phyloP scores from a whole-genome alignment of 2,797 vertebrate species.

The Xenopus petersii region DNA sequence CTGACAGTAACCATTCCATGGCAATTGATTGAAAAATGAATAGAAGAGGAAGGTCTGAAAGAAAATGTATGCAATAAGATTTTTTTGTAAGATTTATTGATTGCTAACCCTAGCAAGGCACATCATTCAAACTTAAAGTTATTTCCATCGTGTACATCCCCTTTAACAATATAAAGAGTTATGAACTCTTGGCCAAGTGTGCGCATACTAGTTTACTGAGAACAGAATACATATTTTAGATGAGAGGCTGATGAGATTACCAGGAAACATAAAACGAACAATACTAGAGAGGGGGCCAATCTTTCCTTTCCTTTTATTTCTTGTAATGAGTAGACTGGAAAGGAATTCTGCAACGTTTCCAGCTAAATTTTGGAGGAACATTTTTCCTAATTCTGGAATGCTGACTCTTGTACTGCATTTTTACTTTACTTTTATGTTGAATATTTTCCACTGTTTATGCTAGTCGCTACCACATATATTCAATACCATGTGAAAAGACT shows the following conservation, averaged over 20 bases:
- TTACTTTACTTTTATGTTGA: slow-evolving; percentile 34
- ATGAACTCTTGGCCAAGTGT: too few species aligned
- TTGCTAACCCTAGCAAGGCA: too few species aligned
- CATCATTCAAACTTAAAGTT: too few species aligned
- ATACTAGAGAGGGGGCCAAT: slow-evolving; percentile 14
- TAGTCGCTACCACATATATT: slow-evolving; percentile 38
- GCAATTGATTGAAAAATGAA: too few species aligned
- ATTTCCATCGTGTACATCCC: too few species aligned
- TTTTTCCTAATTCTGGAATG: slow-evolving; percentile 46
- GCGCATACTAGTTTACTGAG: background rate
- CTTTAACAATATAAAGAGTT: too few species aligned
- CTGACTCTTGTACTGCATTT: slow-evolving; percentile 40
- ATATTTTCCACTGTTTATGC: slow-evolving; percentile 49
- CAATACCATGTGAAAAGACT: slow-evolving; percentile 29
- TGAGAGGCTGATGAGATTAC: slow-evolving; percentile 6
- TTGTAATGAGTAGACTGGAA: slow-evolving; percentile 32
- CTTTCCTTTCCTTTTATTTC: slow-evolving; percentile 20
- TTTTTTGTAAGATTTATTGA: too few species aligned
- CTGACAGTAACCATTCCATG: too few species aligned
- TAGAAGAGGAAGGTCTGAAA: too few species aligned
- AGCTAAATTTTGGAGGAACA: slow-evolving; percentile 40
- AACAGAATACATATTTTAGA: background rate
- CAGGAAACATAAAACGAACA: slow-evolving; percentile 10
- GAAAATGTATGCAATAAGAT: too few species aligned
- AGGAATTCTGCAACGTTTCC: slow-evolving; percentile 36